Evolutionary conservation across 1,140 invertebrate genomes (phyloP).

Genomic region (Neuroterus valhalla): DNA sequence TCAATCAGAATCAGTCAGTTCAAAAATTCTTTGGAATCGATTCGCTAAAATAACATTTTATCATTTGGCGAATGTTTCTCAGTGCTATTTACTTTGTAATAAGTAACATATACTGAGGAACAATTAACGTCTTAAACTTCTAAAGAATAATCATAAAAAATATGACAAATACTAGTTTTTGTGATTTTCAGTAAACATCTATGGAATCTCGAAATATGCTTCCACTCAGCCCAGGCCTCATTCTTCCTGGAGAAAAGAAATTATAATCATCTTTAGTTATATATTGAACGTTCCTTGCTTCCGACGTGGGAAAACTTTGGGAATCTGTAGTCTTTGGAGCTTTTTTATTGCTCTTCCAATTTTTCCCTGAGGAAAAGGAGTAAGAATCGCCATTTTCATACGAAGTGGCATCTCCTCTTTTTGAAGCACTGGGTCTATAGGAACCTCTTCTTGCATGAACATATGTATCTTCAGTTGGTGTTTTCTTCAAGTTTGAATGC

Average conservation of each 20-base stretch:
- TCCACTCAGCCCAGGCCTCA: neutral
- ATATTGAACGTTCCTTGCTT: slow-evolving; percentile 10
- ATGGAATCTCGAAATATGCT: neutral
- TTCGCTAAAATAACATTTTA: no score
- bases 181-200: neutral
- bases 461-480: neutral
- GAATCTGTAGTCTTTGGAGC: slow-evolving; percentile 42
- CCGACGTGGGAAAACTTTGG: slow-evolving; percentile 27
- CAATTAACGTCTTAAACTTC: neutral
- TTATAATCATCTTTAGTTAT: neutral
- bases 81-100: no score
- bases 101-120: no score
- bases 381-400: slow-evolving; percentile 50
- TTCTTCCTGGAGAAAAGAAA: slow-evolving; percentile 1
- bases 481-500: no score
- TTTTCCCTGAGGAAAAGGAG: slow-evolving; percentile 43
- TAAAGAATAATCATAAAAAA: neutral
- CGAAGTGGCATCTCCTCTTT: slow-evolving; percentile 43
- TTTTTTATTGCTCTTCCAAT: slow-evolving; percentile 52
- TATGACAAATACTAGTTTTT: neutral
- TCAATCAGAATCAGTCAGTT: no score
- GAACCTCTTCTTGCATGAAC: slow-evolving; percentile 46
- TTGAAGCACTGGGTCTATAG: slow-evolving; percentile 54
- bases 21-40: no score
- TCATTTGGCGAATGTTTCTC: no score